Conservation (phyloP, 2,113 vertebrate genomes). For the Sitta europaea region DNA sequence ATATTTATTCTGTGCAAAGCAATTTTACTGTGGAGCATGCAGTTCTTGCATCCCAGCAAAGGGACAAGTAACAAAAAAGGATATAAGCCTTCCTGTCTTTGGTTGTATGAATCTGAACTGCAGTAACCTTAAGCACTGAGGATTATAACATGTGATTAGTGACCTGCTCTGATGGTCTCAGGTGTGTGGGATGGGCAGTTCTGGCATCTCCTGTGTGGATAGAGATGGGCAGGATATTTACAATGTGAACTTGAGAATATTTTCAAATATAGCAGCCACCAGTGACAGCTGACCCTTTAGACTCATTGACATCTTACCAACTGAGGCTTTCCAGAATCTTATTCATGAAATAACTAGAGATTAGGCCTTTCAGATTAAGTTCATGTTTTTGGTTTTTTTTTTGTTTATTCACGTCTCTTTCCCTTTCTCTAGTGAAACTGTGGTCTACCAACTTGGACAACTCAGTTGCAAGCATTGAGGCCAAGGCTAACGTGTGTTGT, state of each 20-base stretch:
- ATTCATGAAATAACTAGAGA: not conserved
- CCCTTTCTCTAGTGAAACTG: slow-evolving; percentile 85
- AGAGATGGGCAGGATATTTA: not conserved
- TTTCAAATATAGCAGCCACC: not conserved
- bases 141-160: not conserved
- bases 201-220: not conserved
- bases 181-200: not conserved
- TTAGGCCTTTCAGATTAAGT: not conserved
- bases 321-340: not conserved
- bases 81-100: not conserved
- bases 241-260: not conserved
- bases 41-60: not conserved
- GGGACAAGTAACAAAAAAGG: not conserved
- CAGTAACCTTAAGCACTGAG: not conserved
- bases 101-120: not conserved
- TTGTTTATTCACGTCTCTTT: not conserved
- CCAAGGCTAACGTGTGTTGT: slow-evolving; percentile 97
- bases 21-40: not conserved
- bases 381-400: not conserved
- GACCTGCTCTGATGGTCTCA: not conserved
- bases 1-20: not conserved
- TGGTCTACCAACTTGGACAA: slow-evolving; percentile 99
- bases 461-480: slow-evolving; percentile 97
- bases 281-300: not conserved
- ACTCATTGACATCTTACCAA: not conserved